Conservation (phyloP, 2,797 vertebrate genomes). For the Xenopus petersii region DNA sequence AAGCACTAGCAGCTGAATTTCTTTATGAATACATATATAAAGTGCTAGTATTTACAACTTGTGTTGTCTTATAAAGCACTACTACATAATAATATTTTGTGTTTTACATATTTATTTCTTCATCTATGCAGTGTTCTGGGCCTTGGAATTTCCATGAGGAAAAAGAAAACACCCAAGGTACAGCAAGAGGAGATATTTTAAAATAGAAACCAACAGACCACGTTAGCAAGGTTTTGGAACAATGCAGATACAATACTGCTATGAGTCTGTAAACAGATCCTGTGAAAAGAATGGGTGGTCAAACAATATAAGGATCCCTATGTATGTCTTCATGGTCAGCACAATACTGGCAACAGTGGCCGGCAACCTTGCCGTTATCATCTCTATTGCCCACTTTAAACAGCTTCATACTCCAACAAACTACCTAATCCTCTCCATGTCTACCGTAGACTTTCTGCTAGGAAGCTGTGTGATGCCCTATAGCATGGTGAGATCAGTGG, state of each 20-base stretch:
- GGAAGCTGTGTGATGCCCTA: constrained; percentile 74
- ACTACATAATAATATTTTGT: too few relatives aligned
- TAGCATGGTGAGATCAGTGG: constrained; percentile 75
- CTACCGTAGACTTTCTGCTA: constrained; percentile 75
- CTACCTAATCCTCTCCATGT: constrained; percentile 79
- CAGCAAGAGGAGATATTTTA: too few relatives aligned
- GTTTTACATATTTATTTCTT: too few relatives aligned
- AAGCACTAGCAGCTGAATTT: too few relatives aligned
- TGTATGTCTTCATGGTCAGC: constrained; percentile 64
- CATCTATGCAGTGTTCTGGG: too few relatives aligned
- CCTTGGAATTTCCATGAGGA: too few relatives aligned
- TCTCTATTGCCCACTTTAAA: constrained; percentile 81
- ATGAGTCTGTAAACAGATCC: constrained; percentile 59
- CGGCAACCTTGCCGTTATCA: constrained; percentile 78
- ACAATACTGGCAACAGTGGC: constrained; percentile 70
- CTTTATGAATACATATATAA: too few relatives aligned
- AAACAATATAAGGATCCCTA: constrained; percentile 53
- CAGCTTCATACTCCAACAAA: constrained; percentile 83
- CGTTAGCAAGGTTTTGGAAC: constrained; percentile 5
- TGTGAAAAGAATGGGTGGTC: constrained; percentile 64
- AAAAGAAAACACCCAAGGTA: too few relatives aligned
- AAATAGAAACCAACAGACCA: too few relatives aligned
- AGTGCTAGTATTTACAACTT: too few relatives aligned
- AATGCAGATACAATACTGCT: constrained; percentile 58
- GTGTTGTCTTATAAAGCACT: too few relatives aligned